Evolutionary conservation across 2,888 invertebrate genomes (phyloP), one percentile per base, ranked within the genome.

Genomic region (Lysandra coridon): DNA sequence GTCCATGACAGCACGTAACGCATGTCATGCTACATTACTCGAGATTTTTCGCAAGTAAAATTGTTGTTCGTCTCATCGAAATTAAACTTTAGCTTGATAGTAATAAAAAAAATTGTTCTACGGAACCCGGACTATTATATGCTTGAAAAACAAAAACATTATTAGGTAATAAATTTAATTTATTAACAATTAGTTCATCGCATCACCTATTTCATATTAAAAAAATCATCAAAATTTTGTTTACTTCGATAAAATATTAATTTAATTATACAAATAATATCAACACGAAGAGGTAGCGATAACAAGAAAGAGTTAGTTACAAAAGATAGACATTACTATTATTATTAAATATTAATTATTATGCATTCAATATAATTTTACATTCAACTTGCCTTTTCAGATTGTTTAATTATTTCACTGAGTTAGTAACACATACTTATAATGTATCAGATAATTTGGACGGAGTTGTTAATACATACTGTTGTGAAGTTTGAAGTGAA

Each of bases 121-220:
- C 23, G 23, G 0, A 23, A 23, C 23, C 23, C 23, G 23, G 23
- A 23, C 23, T 23, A 23, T 23, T 23, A 23, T 23, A 23, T 23
- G 0, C 14, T 74, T 57, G 17, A 57, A 14, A 57, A 84, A 87
- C 86, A 84, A 82, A 89, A 89, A 89, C 81, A 81, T 83, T 76
- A 57, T 53, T 49, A 82, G 81, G 81, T 91, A 91, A 91, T 92
- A 90, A 91, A 88, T 90, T 92, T 87, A 89, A 91, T 94, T 94
- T 94, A 94, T 94, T 94, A 94, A 94, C 94, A 94, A 93, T 94
- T 94, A 94, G 93, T 94, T 92, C 76, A 76, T 76, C 76, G 30
- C 76, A 44, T 74, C 23, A 76, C 76, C 76, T 76, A 12, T 57
- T 76, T 57, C 53, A 37, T 57, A 75, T 75, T 53, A 37, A 76